These are phyloP conservation scores for Craniophora ligustri DNA, from an alignment of 2,888 invertebrate genomes.

Conservation along the genomic window DNA sequence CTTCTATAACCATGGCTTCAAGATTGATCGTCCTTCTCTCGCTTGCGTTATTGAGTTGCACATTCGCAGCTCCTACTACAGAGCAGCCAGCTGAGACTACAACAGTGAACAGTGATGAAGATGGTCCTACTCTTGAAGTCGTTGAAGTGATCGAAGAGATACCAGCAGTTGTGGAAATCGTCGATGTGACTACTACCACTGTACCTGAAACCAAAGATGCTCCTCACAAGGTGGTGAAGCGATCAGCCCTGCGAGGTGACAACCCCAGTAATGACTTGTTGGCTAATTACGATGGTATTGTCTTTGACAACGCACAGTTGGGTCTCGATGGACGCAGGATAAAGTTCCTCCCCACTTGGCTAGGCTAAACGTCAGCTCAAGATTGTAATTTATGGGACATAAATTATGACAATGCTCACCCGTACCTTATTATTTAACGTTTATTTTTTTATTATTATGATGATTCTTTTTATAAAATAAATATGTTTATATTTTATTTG, in stretches of 20 bases:
- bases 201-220: slow-evolving; percentile 54
- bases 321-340: slow-evolving; percentile 79
- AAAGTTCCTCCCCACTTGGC: slow-evolving; percentile 81
- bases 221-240: slow-evolving; percentile 72
- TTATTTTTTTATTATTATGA: background rate
- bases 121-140: slow-evolving; percentile 62
- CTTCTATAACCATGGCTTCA: slow-evolving; percentile 74
- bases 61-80: slow-evolving; percentile 66
- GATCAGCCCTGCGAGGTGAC: slow-evolving; percentile 75
- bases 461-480: slow-evolving; percentile 31
- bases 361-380: slow-evolving; percentile 64
- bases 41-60: slow-evolving; percentile 65
- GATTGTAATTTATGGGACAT: background rate
- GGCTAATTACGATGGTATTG: slow-evolving; percentile 72
- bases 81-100: slow-evolving; percentile 58
- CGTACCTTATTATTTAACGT: no score
- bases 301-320: slow-evolving; percentile 69
- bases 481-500: slow-evolving; percentile 27
- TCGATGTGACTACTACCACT: slow-evolving; percentile 57
- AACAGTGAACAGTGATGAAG: slow-evolving; percentile 59
- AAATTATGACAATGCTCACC: no score
- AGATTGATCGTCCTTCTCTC: slow-evolving; percentile 69
- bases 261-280: slow-evolving; percentile 76
- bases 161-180: slow-evolving; percentile 65
- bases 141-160: slow-evolving; percentile 71